Base-by-base conservation (phyloP, 2,113 vertebrate species). In the Oncorhynchus kisutch region DNA sequence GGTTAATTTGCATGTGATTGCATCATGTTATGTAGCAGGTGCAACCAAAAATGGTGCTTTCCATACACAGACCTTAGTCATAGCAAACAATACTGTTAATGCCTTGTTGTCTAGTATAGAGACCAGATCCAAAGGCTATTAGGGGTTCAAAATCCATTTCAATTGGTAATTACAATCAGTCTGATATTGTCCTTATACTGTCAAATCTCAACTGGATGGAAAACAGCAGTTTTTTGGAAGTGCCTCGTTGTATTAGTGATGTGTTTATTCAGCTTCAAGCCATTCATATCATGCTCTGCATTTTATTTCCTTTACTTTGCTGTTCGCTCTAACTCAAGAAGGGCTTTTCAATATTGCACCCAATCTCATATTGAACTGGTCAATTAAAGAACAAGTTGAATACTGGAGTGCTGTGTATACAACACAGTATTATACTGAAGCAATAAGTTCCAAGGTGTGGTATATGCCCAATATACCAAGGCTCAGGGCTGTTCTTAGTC, bases 21-120 rank as follows among this genome's bases (percentile, higher is more conserved):
- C 9, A 1, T 34, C 24, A 54, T 59, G 13, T 39, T 27, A 48
- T 78, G 49, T 34, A 71, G 31, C 68, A 20, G 48, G 70, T 65
- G 66, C 65, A 27, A 73, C 14, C 64, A 83, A 76, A 39, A 81
- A 20, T 70, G 86, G 22, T 83, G 83, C 84, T 86, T 89, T 89
- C 86, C 79, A 84, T 80, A 65, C n/a, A 71, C 2, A 45, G 39
- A 45, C 2, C 0, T 11, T 12, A 45, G 39, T 45, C 8, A 45
- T 11, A 45, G 39, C 39, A 45, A 12, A 12, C 39, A 9, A 39
- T 9, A 39, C 39, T 39, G 39, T 39, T 8, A 39, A 39, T 11
- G 1, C 39, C 39, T 45, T 45, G 11, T 45, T 45, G 39, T 45
- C 11, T 45, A 2, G 39, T 45, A 11, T 45, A 45, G 39, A 2